Conservation (phyloP, 2,888 invertebrate genomes). For the Folsomia candida region DNA sequence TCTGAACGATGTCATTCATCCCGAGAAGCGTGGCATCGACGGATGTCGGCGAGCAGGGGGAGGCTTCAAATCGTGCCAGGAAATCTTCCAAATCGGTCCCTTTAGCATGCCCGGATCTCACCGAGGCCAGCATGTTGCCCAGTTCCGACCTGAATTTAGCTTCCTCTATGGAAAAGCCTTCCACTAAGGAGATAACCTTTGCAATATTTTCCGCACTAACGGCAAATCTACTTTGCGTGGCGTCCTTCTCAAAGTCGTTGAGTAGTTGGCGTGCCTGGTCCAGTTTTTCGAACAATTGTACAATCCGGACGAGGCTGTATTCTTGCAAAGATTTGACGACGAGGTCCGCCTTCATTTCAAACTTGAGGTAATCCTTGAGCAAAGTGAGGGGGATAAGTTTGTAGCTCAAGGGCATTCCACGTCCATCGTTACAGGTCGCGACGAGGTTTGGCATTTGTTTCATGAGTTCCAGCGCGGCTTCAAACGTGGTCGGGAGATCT, state of each 20-base stretch:
- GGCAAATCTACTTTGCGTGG: background rate
- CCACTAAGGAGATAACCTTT: background rate
- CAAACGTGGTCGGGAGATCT: constrained; percentile 18
- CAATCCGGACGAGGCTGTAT: constrained; percentile 8
- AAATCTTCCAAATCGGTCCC: constrained; percentile 4
- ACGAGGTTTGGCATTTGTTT: constrained; percentile 16
- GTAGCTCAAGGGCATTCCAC: constrained; percentile 27
- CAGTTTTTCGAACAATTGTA: constrained; percentile 19
- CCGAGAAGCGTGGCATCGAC: background rate
- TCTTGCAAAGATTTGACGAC: constrained; percentile 14
- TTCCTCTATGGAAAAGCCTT: background rate
- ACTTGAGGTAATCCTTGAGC: constrained; percentile 16
- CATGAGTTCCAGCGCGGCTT: constrained; percentile 19
- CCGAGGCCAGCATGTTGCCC: background rate
- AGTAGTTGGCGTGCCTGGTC: background rate
- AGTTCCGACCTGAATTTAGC: background rate
- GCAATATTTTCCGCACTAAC: background rate
- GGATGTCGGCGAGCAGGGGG: background rate
- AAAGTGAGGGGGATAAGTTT: constrained; percentile 13
- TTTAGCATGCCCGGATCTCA: background rate
- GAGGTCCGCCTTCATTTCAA: background rate
- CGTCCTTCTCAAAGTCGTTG: background rate
- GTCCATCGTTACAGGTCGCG: constrained; percentile 5
- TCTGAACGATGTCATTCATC: background rate
- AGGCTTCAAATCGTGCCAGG: background rate